A percentile compares a stretch with the other conserved stretches of the same genome.
Evolutionary conservation across 2,888 invertebrate species (phyloP).

Genomic region (Watsonalla binaria): DNA sequence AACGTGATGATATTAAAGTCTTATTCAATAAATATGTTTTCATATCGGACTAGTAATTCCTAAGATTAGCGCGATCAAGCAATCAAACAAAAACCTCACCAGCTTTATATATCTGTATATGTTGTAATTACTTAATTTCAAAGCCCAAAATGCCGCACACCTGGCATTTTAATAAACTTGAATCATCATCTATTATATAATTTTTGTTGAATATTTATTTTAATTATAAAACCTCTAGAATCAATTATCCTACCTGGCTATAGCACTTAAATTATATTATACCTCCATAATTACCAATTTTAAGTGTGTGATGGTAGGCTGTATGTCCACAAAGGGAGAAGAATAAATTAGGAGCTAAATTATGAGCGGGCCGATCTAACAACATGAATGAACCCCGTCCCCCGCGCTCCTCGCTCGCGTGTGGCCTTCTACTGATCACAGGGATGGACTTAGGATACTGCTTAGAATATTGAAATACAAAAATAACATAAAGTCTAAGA

Average conservation of each 20-base stretch:
- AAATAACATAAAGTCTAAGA: too few species aligned
- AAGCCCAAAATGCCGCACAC: too few species aligned
- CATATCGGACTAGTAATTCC: too few species aligned
- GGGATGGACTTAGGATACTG: slow-evolving; percentile 40
- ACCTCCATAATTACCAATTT: slow-evolving; percentile 9
- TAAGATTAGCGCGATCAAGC: too few species aligned
- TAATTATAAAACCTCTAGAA: too few species aligned
- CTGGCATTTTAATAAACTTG: too few species aligned
- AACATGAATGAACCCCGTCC: slow-evolving; percentile 74
- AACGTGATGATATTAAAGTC: too few species aligned
- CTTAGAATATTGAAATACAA: not conserved
- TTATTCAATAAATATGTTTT: too few species aligned
- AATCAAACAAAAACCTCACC: too few species aligned
- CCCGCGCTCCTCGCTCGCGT: slow-evolving; percentile 43
- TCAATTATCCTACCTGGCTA: not conserved
- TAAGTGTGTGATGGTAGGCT: not conserved
- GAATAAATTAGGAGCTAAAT: slow-evolving; percentile 78
- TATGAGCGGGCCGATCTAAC: slow-evolving; percentile 76
- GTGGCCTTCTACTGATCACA: slow-evolving; percentile 65
- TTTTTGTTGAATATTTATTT: slow-evolving; percentile 26
- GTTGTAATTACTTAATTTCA: too few species aligned
- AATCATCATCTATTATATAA: too few species aligned
- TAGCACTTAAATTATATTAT: not conserved
- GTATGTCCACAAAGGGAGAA: slow-evolving; percentile 30
- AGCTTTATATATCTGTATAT: too few species aligned